These are phyloP conservation scores for Melanogrammus aeglefinus DNA, from an alignment of 2,797 vertebrate genomes.

Conservation along the genomic window DNA sequence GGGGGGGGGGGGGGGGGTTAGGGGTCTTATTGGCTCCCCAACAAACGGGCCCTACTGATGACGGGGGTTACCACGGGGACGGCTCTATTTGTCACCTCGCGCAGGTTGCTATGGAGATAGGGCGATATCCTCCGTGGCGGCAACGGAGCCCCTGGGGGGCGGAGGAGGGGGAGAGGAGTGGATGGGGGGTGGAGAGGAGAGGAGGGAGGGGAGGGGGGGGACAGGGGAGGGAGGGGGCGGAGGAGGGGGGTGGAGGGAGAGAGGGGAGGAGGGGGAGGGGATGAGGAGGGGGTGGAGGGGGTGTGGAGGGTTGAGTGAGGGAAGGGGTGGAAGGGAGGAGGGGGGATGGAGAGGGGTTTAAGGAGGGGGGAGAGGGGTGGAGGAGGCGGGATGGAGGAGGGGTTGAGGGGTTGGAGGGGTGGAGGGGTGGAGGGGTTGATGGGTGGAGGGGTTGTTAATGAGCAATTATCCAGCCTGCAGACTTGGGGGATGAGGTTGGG, in stretches of 20 bases:
- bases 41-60: constrained; percentile 38
- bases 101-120: constrained; percentile 60
- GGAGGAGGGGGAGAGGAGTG: no score
- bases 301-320: no score
- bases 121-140: constrained; percentile 34
- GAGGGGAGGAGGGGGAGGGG: constrained; percentile 3
- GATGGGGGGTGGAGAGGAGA: no score
- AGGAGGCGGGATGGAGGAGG: no score
- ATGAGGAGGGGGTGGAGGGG: constrained; percentile 37
- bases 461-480: constrained; percentile 41
- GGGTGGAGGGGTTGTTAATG: constrained; percentile 15
- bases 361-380: no score
- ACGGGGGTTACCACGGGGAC: constrained; percentile 16
- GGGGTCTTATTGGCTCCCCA: constrained; percentile 40
- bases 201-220: no score
- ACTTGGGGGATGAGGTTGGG: constrained; percentile 12
- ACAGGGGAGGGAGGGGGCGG: constrained; percentile 29
- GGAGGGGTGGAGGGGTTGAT: no score
- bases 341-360: constrained; percentile 28
- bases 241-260: no score
- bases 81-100: constrained; percentile 50
- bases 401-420: constrained; percentile 31
- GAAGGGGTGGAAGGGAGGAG: constrained; percentile 42
- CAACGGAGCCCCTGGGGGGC: constrained; percentile 50
- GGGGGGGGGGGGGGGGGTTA: constrained; percentile 19